These are phyloP conservation scores for Oreonectes daqikongensis DNA, from an alignment of 2,797 vertebrate genomes.

Conservation along the genomic window DNA sequence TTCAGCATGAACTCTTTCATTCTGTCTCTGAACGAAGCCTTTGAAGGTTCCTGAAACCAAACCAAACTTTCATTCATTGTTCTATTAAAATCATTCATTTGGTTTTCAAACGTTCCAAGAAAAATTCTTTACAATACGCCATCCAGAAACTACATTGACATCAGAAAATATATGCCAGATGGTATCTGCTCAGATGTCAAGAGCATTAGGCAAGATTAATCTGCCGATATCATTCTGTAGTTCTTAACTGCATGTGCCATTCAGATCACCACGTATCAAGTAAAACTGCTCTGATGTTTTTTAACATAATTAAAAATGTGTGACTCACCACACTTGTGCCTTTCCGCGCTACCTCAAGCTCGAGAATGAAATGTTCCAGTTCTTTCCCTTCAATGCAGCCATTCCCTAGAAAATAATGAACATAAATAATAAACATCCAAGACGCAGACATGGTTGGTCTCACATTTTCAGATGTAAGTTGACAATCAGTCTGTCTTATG, in stretches of 20 bases:
- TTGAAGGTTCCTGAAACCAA: constrained; percentile 74
- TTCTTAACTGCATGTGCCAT: constrained; percentile 20
- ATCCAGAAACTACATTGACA: constrained; percentile 1
- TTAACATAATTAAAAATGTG: not conserved
- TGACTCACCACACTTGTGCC: constrained; percentile 85
- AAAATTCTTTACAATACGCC: not conserved
- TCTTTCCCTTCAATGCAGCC: constrained; percentile 96
- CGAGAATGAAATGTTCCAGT: constrained; percentile 91
- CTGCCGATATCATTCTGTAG: constrained; percentile 14
- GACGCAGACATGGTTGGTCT: not conserved
- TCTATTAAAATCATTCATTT: not conserved
- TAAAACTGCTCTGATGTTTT: constrained; percentile 14
- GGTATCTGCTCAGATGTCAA: constrained; percentile 30
- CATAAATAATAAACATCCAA: not conserved
- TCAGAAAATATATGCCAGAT: constrained; percentile 26
- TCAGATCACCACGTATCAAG: constrained; percentile 14
- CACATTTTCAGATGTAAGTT: constrained; percentile 1
- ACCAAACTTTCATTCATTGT: not conserved
- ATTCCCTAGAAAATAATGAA: constrained; percentile 79
- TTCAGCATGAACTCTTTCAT: constrained; percentile 93
- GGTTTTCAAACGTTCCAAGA: constrained; percentile 12
- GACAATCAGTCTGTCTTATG: constrained; percentile 13
- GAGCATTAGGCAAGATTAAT: constrained; percentile 35
- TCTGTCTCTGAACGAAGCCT: constrained; percentile 83
- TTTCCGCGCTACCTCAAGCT: constrained; percentile 86